These are phyloP conservation scores for Centrocercus urophasianus DNA, from an alignment of 2,113 vertebrate species.

Conservation along the genomic window DNA sequence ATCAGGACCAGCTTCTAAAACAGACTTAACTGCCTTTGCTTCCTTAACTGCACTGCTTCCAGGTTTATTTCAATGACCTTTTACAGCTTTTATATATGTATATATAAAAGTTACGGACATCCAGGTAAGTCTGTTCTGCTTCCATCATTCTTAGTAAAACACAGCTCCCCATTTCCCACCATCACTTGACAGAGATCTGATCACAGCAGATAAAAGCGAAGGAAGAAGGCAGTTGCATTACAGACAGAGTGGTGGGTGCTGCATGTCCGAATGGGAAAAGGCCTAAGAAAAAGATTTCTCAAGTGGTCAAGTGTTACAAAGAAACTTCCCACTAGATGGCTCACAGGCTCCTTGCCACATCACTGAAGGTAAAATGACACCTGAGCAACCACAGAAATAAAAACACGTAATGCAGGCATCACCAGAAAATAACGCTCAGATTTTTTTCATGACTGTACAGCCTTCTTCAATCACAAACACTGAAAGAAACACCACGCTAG, in stretches of 20 bases:
- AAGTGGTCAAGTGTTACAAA: neutral
- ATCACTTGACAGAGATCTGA: neutral
- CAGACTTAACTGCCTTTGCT: neutral
- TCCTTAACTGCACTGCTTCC: neutral
- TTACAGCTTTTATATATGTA: neutral
- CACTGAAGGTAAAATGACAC: neutral
- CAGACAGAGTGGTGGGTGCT: neutral
- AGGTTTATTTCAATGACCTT: neutral
- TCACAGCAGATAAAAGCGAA: neutral
- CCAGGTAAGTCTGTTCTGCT: neutral
- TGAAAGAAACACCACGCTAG: fast-evolving
- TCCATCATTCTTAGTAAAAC: neutral
- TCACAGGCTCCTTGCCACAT: neutral
- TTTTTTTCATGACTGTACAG: fast-evolving
- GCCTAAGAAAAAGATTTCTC: neutral
- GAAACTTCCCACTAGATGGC: conserved; percentile 57
- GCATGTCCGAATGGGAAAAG: neutral
- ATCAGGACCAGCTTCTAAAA: neutral
- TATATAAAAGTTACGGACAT: neutral
- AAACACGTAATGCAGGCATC: neutral
- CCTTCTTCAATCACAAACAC: neutral
- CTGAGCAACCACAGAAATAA: neutral
- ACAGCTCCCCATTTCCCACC: neutral
- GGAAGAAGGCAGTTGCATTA: neutral
- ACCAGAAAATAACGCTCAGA: neutral